Base-by-base conservation (phyloP, 30 jellyfish, hydroid and myxozoan genomes). In the Aurelia sp. region DNA sequence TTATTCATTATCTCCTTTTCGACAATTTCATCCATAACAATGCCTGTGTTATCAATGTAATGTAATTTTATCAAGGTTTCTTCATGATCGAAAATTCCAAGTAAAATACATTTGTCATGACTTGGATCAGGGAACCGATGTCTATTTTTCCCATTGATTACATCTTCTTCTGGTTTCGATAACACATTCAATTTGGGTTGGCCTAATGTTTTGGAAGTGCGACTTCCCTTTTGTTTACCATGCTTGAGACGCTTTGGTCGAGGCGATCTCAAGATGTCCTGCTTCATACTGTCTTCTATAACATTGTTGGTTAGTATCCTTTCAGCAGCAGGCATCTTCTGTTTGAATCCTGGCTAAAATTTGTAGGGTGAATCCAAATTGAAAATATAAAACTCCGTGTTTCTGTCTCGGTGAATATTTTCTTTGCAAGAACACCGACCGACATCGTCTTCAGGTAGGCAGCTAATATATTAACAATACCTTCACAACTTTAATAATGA, bases 71-170 rank as follows among this genome's bases (percentile, higher is more conserved):
- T 50, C 24, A 86, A 60, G n/a, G 87, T 86, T 67, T 86, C 77
- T 21, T 86, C 83, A 0, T 57, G 33, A 71, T 91, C 98, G 55
- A 84, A 85, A 3, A 90, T 47, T 16, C 96, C 98, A 65, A 91
- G 62, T 74, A 91, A 85, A 41, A 91, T 67, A 47, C 91, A 85
- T 80, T 93, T 84, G 61, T 91, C 98, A 33, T 89, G 89, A 38
- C 90, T 63, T 8, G 98, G 96, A 57, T 91, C 98, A 38, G 98
- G 98, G 80, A 91, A 91, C 38, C 98, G 61, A 38, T 59, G 70
- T 48, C 98, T 68, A 68, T 72, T 84, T 35, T 89, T 91, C 16
- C 98, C 98, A 55, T 91, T 91, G 22, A 91, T 22, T 6, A 84
- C 94, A 19, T 31, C 79, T 15, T 61, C 88, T 13, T 72, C 94